phyloP scores from a whole-genome alignment of 2,797 vertebrate species.

The Semotilus atromaculatus region DNA sequence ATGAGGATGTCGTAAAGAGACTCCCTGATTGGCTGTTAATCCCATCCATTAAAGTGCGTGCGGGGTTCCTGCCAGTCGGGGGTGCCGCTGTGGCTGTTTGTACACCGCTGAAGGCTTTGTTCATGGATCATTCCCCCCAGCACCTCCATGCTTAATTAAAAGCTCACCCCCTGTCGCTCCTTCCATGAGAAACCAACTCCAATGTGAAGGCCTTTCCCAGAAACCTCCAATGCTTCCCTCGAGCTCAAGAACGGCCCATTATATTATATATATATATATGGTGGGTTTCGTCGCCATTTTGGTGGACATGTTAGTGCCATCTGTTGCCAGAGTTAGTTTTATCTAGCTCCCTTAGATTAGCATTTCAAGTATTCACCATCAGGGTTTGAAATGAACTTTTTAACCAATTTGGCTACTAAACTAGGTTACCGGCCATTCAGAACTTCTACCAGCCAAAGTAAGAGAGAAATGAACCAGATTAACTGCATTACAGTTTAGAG shows the following conservation, averaged over 20 bases:
- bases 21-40: slow-evolving; percentile 49
- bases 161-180: slow-evolving; percentile 18
- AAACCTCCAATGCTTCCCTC: slow-evolving; percentile 14
- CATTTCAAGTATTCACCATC: slow-evolving; percentile 19
- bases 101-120: slow-evolving; percentile 29
- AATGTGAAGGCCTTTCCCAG: slow-evolving; percentile 34
- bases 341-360: slow-evolving; percentile 31
- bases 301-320: background rate
- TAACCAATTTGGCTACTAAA: too few species aligned
- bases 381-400: too few species aligned
- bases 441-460: too few species aligned
- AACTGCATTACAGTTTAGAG: too few species aligned
- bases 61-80: slow-evolving; percentile 25
- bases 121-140: slow-evolving; percentile 43
- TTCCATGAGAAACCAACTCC: slow-evolving; percentile 35
- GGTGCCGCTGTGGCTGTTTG: slow-evolving; percentile 27
- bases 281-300: slow-evolving; percentile 40
- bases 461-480: too few species aligned
- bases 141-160: slow-evolving; percentile 43
- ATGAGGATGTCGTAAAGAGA: slow-evolving; percentile 29
- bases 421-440: too few species aligned
- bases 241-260: slow-evolving; percentile 15
- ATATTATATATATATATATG: background rate
- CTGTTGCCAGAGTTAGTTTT: slow-evolving; percentile 16
- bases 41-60: slow-evolving; percentile 44